phyloP scores from a whole-genome alignment of 2,113 vertebrate genomes.

The Periophthalmus modestus region DNA sequence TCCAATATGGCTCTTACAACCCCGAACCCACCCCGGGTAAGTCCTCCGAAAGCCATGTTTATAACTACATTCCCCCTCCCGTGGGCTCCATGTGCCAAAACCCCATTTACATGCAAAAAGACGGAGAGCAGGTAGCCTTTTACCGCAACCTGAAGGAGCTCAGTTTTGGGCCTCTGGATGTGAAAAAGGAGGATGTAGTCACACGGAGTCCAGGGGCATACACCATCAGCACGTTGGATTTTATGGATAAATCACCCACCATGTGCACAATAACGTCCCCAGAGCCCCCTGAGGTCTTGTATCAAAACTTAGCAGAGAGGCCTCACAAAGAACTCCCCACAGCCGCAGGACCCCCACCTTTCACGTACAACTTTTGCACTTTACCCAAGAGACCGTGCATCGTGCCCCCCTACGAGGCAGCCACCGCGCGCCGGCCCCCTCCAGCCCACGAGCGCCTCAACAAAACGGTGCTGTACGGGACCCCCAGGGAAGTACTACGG shows the following conservation, averaged over 20 bases:
- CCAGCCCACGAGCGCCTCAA: slow-evolving; percentile 89
- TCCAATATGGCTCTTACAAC: slow-evolving; percentile 93
- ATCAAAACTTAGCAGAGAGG: slow-evolving; percentile 93
- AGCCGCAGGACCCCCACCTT: slow-evolving; percentile 73
- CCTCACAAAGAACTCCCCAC: slow-evolving; percentile 89
- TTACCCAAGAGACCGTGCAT: slow-evolving; percentile 93
- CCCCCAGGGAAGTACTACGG: slow-evolving; percentile 93
- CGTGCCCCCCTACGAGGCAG: slow-evolving; percentile 86
- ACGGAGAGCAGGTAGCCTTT: slow-evolving; percentile 88
- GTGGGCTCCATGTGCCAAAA: slow-evolving; percentile 98
- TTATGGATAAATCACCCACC: slow-evolving; percentile 83
- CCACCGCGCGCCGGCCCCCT: slow-evolving; percentile 80
- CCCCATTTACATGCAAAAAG: slow-evolving; percentile 97
- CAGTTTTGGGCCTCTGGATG: slow-evolving; percentile 84
- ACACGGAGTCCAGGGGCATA: slow-evolving; percentile 81
- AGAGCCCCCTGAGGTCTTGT: slow-evolving; percentile 88
- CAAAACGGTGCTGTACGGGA: slow-evolving; percentile 95
- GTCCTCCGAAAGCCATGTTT: slow-evolving; percentile 88
- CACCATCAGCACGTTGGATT: slow-evolving; percentile 90
- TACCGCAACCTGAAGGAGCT: slow-evolving; percentile 93
- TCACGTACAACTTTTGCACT: slow-evolving; percentile 97
- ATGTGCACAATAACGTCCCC: slow-evolving; percentile 55
- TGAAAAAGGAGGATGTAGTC: slow-evolving; percentile 83
- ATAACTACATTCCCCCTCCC: slow-evolving; percentile 93
- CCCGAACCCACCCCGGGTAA: slow-evolving; percentile 83